phyloP scores from a whole-genome alignment of 2,888 invertebrate genomes.

The Lucinisca nassula region DNA sequence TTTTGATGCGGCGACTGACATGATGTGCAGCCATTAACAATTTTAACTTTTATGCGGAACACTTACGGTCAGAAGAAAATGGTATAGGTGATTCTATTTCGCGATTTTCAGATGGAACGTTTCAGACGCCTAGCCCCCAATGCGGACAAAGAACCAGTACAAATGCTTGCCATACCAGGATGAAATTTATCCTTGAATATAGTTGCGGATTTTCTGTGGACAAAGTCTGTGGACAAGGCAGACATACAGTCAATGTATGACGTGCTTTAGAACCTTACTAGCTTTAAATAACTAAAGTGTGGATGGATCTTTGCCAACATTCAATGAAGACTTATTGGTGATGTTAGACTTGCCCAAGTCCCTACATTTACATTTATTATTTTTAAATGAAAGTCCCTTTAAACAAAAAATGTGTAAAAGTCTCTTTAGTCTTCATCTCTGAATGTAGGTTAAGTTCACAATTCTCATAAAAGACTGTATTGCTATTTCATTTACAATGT shows the following conservation, averaged over 20 bases:
- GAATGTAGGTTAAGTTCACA: too few species aligned
- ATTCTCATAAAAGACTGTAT: too few species aligned
- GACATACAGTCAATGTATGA: not conserved
- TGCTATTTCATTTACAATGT: too few species aligned
- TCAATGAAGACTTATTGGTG: not conserved
- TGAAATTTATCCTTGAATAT: not conserved
- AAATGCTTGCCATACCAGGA: not conserved
- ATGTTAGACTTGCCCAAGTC: too few species aligned
- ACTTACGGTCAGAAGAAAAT: not conserved
- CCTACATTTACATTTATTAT: too few species aligned
- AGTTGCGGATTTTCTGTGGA: not conserved
- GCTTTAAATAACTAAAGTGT: not conserved
- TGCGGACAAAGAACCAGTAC: not conserved
- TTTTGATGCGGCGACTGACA: not conserved
- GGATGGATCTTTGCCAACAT: not conserved
- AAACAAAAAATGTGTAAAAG: too few species aligned
- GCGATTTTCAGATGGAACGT: not conserved
- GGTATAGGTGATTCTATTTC: not conserved
- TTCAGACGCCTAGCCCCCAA: not conserved
- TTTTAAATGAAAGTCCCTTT: too few species aligned
- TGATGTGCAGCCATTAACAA: not conserved
- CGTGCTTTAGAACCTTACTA: not conserved
- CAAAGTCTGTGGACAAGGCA: not conserved
- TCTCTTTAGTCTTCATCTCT: too few species aligned
- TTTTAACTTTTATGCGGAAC: not conserved